phyloP scores from a whole-genome alignment of 2,888 invertebrate species.

The Ramazzottius varieornatus region DNA sequence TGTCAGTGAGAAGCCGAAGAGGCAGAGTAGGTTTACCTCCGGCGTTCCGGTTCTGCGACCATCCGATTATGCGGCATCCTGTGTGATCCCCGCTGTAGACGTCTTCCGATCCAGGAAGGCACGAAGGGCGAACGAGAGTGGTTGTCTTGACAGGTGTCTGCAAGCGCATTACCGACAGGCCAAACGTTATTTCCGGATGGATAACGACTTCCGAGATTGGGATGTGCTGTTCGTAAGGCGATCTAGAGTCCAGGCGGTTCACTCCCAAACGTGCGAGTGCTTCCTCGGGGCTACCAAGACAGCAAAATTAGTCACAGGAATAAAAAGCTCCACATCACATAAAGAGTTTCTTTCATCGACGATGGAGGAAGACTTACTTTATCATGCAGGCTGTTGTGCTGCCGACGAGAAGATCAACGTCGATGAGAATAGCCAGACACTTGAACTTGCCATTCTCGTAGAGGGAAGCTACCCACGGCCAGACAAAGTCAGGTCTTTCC shows the following conservation, averaged over 20 bases:
- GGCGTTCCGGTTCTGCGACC: background rate
- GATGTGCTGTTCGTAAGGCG: background rate
- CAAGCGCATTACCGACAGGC: background rate
- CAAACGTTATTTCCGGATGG: background rate
- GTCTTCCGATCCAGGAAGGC: background rate
- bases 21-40: background rate
- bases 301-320: background rate
- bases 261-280: background rate
- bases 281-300: background rate
- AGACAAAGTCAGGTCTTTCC: background rate
- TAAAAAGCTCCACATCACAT: background rate
- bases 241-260: background rate
- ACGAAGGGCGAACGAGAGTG: background rate
- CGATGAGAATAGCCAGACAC: background rate
- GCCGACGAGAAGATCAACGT: background rate
- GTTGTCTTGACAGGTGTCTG: background rate
- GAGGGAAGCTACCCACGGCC: slow-evolving; percentile 1
- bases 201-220: background rate
- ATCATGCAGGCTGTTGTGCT: background rate
- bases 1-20: too few relatives aligned
- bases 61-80: background rate
- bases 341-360: too few relatives aligned
- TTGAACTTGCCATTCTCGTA: background rate
- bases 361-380: too few relatives aligned
- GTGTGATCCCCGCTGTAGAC: background rate